phyloP scores from a whole-genome alignment of 2,888 invertebrate genomes.

The Spodoptera picta region DNA sequence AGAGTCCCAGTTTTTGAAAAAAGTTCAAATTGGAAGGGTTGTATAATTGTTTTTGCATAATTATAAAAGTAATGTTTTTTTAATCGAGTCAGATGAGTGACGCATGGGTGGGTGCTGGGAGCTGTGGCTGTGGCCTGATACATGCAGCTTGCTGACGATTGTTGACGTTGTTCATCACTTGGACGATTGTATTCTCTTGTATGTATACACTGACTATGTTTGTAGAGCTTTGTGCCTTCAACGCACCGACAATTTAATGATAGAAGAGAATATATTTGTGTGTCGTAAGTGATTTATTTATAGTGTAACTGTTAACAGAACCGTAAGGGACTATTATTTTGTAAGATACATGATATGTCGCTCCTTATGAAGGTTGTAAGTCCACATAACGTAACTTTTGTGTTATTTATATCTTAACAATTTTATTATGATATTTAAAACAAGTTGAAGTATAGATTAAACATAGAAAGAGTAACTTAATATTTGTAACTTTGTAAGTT shows the following conservation, averaged over 20 bases:
- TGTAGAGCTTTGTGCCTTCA: constrained; percentile 36
- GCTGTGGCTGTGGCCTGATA: constrained; percentile 62
- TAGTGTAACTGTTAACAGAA: constrained; percentile 57
- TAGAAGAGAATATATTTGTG: constrained; percentile 55
- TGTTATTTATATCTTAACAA: constrained; percentile 84
- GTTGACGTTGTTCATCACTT: constrained; percentile 35
- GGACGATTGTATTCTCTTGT: constrained; percentile 37
- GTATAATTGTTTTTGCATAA: constrained; percentile 79
- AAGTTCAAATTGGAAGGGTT: constrained; percentile 80
- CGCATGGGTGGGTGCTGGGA: constrained; percentile 76
- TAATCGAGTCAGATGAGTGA: constrained; percentile 73
- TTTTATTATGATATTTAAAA: constrained; percentile 82
- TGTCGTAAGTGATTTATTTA: constrained; percentile 44
- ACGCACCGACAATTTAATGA: constrained; percentile 31
- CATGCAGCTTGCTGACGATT: constrained; percentile 47
- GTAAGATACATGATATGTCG: constrained; percentile 71
- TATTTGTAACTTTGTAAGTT: constrained; percentile 76
- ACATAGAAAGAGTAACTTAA: constrained; percentile 74
- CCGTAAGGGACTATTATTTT: constrained; percentile 72
- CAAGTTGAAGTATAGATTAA: constrained; percentile 76
- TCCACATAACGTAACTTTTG: constrained; percentile 83
- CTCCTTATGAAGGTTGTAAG: constrained; percentile 87
- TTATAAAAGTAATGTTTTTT: constrained; percentile 72
- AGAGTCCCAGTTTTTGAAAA: constrained; percentile 71
- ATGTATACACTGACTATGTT: constrained; percentile 22